Evolutionary conservation across 1,140 invertebrate genomes (phyloP), one percentile per base, ranked within the genome.

Genomic region (Drosophila asahinai): DNA sequence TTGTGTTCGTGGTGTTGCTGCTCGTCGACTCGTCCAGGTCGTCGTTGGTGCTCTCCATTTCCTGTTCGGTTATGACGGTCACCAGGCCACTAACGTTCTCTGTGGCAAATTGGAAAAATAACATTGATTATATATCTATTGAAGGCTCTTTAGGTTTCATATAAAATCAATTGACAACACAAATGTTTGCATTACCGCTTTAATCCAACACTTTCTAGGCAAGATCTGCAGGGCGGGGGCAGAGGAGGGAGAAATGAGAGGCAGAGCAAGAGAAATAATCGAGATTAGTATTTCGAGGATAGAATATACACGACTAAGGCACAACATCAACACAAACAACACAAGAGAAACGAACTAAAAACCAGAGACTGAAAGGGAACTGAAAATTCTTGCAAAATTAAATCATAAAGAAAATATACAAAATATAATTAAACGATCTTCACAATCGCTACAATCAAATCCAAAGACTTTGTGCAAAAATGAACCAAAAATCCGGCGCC

Each of bases 21-120:
- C 75, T 77, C 43, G 74, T 77, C 57, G 74, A 63, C 55, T 92
- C 83, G 42, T 92, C 91, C 60, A 76, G n/a, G 54, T 51, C 71
- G 40, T 66, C 60, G 25, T 58, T 73, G 59, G 58, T 84, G 49
- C 77, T 74, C 75, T 93, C 92, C 75, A 93, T 81, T 80, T 95
- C 94, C 81, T 97, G 96, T 86, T 97, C 96, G 57, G 96, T 97
- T 95, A 98, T 98, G 42, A 97, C 97, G 62, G 96, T 97, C 70
- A 98, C 97, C 77, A 80, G 98, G 94, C 92, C 97, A 96, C 87
- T 97, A 92, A 61, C 57, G 43, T 36, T 63, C 51, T 98, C 97
- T 92, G 38, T n/a, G 9, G 19, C 4, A 62, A 66, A 54, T 14
- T 11, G 36, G 9, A 3, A 42, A 51, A 7, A 12, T 0, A 36